A percentile compares a stretch with the other conserved stretches of the same genome.
Evolutionary conservation across 2,797 vertebrate genomes (phyloP).

Genomic region (Xyrichtys novacula): DNA sequence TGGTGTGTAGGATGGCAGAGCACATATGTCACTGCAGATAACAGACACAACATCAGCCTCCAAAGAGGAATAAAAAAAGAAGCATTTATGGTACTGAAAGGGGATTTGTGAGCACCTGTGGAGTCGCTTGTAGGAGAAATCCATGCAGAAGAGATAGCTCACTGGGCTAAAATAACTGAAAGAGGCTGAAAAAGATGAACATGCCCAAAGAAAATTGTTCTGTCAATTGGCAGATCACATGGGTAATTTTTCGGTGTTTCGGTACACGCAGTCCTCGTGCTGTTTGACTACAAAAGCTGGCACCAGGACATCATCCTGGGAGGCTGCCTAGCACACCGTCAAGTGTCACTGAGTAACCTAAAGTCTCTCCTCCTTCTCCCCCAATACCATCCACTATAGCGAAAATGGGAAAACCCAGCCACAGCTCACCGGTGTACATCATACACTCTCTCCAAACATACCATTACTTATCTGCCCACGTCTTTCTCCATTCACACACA

Average conservation of each 20-base stretch:
- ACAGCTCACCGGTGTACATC: slow-evolving; percentile 11
- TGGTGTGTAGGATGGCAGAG: slow-evolving; percentile 31
- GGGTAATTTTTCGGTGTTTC: slow-evolving; percentile 27
- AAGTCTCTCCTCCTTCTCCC: slow-evolving; percentile 38
- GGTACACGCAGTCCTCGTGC: slow-evolving; percentile 9
- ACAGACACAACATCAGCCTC: background rate
- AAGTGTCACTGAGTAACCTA: slow-evolving; percentile 55
- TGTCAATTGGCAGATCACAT: slow-evolving; percentile 36
- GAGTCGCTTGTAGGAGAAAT: background rate
- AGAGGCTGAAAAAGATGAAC: slow-evolving; percentile 1
- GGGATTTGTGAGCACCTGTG: background rate
- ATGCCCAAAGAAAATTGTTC: slow-evolving; percentile 20
- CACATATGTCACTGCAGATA: slow-evolving; percentile 37
- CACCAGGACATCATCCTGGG: slow-evolving; percentile 18
- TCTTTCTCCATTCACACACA: slow-evolving; percentile 21
- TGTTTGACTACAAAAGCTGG: slow-evolving; percentile 30
- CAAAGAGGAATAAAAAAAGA: background rate
- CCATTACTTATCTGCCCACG: slow-evolving; percentile 47
- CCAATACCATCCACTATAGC: slow-evolving; percentile 56
- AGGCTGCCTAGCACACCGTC: slow-evolving; percentile 39
- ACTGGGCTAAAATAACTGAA: slow-evolving; percentile 11
- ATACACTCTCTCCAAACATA: slow-evolving; percentile 8
- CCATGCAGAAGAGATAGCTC: background rate
- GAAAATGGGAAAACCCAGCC: slow-evolving; percentile 44
- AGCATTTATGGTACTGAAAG: background rate